Evolutionary conservation across 1,140 invertebrate species (phyloP), one percentile per base, ranked within the genome.

Genomic region (Colletes latitarsis): DNA sequence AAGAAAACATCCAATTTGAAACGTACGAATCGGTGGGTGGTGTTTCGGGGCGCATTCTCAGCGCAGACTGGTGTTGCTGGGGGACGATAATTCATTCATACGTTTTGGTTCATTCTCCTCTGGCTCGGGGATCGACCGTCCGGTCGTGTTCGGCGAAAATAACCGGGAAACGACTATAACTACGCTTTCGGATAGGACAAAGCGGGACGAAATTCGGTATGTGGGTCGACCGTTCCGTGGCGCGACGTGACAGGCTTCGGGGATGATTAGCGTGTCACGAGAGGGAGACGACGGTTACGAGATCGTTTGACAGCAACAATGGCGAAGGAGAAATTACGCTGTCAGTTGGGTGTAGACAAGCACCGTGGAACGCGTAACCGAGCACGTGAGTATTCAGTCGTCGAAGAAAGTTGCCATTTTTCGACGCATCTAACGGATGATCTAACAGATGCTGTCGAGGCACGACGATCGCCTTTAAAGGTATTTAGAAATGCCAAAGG

Each of bases 231-330:
- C 49, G 72, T 85, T 82, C 30, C 81, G 57, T 64, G 76, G 52
- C 67, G 67, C 81, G 55, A 71, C 74, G 74, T 81, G 77, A 86
- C 85, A 52, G 80, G 84, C 77, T 63, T 73, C 77, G 72, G 78
- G 77, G 85, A 87, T 86, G 86, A 87, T 86, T 87, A 87, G 82
- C 85, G 82, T 84, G 85, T 87, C 76, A 77, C 80, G 67, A 83
- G 84, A 82, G 77, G 64, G 82, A 84, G 81, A 82, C 70, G 70
- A 66, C 71, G 75, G 80, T 87, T 86, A 85, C 85, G 78, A 86
- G 82, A 87, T 87, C 70, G 86, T 83, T 87, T 58, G 68, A 81
- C 68, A 88, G 83, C 78, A 83, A 81, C 86, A 85, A 87, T 88
- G 71, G 85, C 83, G 77, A 72, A 82, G 80, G 85, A 86, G 85